Base-by-base conservation (phyloP, 2,113 vertebrate genomes). In the Acinonyx jubatus region DNA sequence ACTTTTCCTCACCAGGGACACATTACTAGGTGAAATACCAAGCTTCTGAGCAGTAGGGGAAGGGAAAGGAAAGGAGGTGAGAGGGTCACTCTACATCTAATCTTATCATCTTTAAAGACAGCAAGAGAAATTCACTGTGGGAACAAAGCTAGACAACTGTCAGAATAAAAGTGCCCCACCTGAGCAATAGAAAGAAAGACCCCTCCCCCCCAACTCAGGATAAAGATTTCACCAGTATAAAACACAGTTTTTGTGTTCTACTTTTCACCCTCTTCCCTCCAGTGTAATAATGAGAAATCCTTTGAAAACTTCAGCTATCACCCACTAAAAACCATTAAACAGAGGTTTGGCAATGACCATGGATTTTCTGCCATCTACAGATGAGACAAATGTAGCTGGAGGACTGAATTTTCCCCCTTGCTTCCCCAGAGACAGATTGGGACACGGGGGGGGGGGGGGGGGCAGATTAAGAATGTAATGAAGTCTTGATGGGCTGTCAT, bases 1-100 rank as follows among this genome's bases (percentile, higher is more conserved):
- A 82, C 69, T 98, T 97, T 93, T 94, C 79, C 96, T 93, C 96
- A 96, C 84, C 52, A 57, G 88, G 89, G 50, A 73, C 79, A 31
- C 73, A 78, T 97, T 82, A 65, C 88, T 91, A 96, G 86, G 63
- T 18, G 31, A 98, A 98, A 38, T 12, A 33, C n/a, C 38, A 0
- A 82, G 80, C 41, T 97, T 93, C 81, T n/a, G 52, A 48, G 52
- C 94, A 57, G 41, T 65, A 18, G 9, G 15, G 21, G 2, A 76
- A 3, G 16, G 45, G 27, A 61, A 21, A 25, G 23, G 31, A 50
- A 50, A 89, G 95, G n/a, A 92, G 15, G 38, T 45, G 12, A 80
- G 50, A 16, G 21, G 29, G 16, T n/a, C 4, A 5, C 7, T 95
- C 23, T 38, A 2, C 50, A 95, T 84, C 55, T 69, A 84, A 94